Evolutionary conservation across 2,113 vertebrate genomes (phyloP).

Genomic region (Quiscalus mexicanus): DNA sequence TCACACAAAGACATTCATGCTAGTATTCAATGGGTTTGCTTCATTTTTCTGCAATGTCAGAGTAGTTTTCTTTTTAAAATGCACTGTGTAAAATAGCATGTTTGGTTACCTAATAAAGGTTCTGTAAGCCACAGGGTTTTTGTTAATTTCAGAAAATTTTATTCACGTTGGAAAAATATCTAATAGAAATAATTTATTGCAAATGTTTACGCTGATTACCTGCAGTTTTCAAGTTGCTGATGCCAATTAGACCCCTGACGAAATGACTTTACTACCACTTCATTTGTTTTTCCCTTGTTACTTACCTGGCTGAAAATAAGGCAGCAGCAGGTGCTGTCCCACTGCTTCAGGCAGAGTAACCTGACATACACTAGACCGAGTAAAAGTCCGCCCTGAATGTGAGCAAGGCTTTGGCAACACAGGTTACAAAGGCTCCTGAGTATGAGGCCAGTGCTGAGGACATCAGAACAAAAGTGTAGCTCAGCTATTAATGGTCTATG

Average conservation of each 20-base stretch:
- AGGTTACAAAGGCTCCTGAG: neutral
- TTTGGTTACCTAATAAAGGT: conserved; percentile 21
- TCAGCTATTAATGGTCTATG: neutral
- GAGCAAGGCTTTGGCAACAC: neutral
- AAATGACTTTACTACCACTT: neutral
- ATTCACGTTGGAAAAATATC: neutral
- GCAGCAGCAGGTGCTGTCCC: neutral
- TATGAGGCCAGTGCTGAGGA: neutral
- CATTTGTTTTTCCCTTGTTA: neutral
- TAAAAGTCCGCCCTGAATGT: neutral
- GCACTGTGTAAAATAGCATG: neutral
- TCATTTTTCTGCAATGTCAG: neutral
- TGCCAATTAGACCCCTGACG: neutral
- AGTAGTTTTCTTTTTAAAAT: neutral
- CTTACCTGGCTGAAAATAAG: neutral
- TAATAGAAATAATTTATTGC: neutral
- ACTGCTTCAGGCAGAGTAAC: neutral
- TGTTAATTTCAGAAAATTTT: conserved; percentile 16
- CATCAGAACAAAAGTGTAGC: neutral
- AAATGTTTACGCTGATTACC: conserved; percentile 1
- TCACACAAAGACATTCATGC: neutral
- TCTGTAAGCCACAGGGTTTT: neutral
- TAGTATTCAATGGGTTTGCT: neutral
- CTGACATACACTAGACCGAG: neutral
- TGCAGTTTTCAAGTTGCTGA: neutral